Evolutionary conservation across 2,888 invertebrate genomes (phyloP), one percentile per base, ranked within the genome.

Genomic region (Asteroscopus sphinx): DNA sequence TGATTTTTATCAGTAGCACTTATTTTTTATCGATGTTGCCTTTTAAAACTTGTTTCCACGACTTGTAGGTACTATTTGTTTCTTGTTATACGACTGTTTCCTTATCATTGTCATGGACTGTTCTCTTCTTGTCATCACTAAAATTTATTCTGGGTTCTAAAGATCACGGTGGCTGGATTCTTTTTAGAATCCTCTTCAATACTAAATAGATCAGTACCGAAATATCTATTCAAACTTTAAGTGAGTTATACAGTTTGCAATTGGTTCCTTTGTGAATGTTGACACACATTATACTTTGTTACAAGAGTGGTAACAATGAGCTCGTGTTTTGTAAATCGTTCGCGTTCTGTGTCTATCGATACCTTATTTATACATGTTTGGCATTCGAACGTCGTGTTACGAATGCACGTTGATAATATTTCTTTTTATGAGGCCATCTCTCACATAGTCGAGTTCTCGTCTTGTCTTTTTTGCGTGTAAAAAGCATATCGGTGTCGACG

Each of bases 321-420:
- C 58, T 65, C 37, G 45, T 83, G 78, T 83, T 83, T 83, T 79
- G 80, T 79, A 82, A 84, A 81, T 70, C 70, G 54, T 70, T 58
- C 63, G 68, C 72, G 77, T 70, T 77, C 59, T 65, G 64, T 49
- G 68, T 72, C 73, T 69, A 68, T 59, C 55, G 62, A 78, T 68
- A 69, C 70, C 44, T 73, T 74, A 73, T 75, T 71, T 76, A 71
- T 72, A 74, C 74, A 74, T 70, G 75, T 74, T 78, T 74, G 73
- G 73, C 68, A 80, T 80, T 80, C 71, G 77, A 55, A 60, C 72
- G 68, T 68, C 67, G 69, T 53, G 65, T 65, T 59, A 69, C 66
- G 68, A 69, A 56, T 56, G 63, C 53, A 48, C 64, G 64, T 61
- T 71, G 63, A 68, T 67, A 65, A 68, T 65, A 63, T 67, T 76